Evolutionary conservation across 2,113 vertebrate species (phyloP), one percentile per base, ranked within the genome.

Genomic region (Microtus richardsoni): DNA sequence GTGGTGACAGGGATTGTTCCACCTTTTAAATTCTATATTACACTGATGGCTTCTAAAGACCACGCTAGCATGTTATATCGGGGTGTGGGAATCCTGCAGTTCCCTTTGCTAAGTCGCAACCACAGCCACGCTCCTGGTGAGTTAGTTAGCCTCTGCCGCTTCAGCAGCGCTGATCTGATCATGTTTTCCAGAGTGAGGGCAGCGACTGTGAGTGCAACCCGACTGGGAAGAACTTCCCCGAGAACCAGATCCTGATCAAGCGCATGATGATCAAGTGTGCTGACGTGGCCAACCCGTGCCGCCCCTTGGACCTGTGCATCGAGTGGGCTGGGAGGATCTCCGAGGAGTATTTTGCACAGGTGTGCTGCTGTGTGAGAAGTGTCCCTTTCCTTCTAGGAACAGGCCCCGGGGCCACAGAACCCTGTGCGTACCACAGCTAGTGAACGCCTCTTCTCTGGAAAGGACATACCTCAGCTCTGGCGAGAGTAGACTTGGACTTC

Each of bases 191-290:
- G 99, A 98, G 98, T 0, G 98, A 99, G 28, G 98, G 98, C 98
- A 99, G 98, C 0, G 97, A 99, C 97, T 98, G 98, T 71, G 99
- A 99, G 41, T 98, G 98, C 80, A 98, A 98, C 95, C 98, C 98
- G 84, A 98, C 96, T 39, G 98, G 99, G 92, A 99, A 98, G 98
- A 99, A 99, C 97, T 99, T 99, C 90, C 99, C 99, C 4, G 99
- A 99, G 97, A 99, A 99, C 97, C 99, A 99, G 21, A 99, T 99
- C 88, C 97, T 99, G 96, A 99, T 99, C 95, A 99, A 99, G 96
- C 99, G 99, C 91, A 99, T 99, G 99, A 98, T 99, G 98, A 99
- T 99, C 71, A 99, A 99, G 98, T 99, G 99, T 97, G 99, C 99
- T 0, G 99, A 99, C 5, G 99, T 99, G 97, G 99, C 99, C 89